phyloP scores from a whole-genome alignment of 2,113 vertebrate species.

The Serinus canaria region DNA sequence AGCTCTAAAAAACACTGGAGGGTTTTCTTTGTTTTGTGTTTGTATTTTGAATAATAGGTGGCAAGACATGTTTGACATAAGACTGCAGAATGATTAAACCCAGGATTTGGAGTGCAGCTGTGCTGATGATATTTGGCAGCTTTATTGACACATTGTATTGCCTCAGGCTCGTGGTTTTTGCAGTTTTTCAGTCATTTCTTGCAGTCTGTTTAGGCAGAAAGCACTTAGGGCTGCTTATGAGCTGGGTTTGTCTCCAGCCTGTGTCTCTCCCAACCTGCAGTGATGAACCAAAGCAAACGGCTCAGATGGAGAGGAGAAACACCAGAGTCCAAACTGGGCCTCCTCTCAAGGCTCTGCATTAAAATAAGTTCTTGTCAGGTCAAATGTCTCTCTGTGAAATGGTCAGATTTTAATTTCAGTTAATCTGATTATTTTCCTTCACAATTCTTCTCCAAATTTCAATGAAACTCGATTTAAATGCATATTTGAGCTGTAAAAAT shows the following conservation, averaged over 20 bases:
- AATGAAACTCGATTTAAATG: neutral
- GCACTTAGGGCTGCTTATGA: constrained; percentile 11
- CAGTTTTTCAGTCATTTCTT: constrained; percentile 42
- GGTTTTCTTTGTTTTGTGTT: constrained; percentile 11
- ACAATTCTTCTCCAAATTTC: neutral
- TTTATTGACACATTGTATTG: constrained; percentile 51
- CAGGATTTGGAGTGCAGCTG: constrained; percentile 43
- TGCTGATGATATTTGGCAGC: constrained; percentile 41
- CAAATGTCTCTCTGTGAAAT: neutral
- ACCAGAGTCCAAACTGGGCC: neutral
- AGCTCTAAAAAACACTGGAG: constrained; percentile 22
- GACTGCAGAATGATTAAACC: constrained; percentile 24
- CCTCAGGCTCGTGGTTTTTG: constrained; percentile 47
- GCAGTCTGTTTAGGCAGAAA: constrained; percentile 6
- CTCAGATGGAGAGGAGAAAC: neutral
- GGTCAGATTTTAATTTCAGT: neutral
- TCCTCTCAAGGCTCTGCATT: neutral
- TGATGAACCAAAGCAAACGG: neutral
- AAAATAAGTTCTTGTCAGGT: neutral
- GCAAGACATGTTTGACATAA: constrained; percentile 56
- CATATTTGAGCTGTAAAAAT: neutral
- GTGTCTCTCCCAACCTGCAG: neutral
- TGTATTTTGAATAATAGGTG: constrained; percentile 41
- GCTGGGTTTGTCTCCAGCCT: neutral
- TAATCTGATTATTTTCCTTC: neutral